Evolutionary conservation across 2,888 invertebrate species (phyloP), one percentile per base, ranked within the genome.

Genomic region (Diabrotica balteata): DNA sequence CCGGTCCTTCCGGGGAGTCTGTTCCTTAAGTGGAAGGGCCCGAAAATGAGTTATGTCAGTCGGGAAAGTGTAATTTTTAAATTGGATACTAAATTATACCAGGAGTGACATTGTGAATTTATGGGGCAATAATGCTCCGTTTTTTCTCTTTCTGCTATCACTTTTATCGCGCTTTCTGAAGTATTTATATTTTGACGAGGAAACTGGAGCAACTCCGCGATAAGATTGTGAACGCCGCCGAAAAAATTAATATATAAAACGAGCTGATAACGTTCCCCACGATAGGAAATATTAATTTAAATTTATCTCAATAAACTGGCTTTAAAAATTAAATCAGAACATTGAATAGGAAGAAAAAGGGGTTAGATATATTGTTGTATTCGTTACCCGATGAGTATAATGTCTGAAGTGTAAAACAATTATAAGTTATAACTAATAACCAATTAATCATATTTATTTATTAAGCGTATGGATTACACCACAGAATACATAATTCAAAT

Each of bases 31-130:
- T 69, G 64, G 70, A 62, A 64, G 57, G 58, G 63, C 58, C 67
- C 66, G 45, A 58, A 67, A 71, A 75, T 76, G 75, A 76, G 67
- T 72, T 74, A 75, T 70, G 70, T 60, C 71, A 67, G 65, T 64
- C 66, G 64, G 70, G 68, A 70, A 63, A 70, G 68, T 71, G 67
- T 73, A 75, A 75, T 75, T 76, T 73, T 67, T 68, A 73, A 74
- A 74, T 75, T 76, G 64, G 70, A 71, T 72, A 69, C 63, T 71
- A 72, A 72, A 70, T 73, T 70, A 66, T 63, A 59, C 43, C 65
- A 17, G 59, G 61, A 66, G 65, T 66, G 67, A 72, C 63, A 64
- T 46, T 60, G 45, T 32, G 63, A 71, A 71, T 72, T 72, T 72
- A 71, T 68, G 58, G 52, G 61, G 65, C 64, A 67, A 69, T 70